Conservation (phyloP, 2,797 vertebrate species). For the Phataginus tricuspis region DNA sequence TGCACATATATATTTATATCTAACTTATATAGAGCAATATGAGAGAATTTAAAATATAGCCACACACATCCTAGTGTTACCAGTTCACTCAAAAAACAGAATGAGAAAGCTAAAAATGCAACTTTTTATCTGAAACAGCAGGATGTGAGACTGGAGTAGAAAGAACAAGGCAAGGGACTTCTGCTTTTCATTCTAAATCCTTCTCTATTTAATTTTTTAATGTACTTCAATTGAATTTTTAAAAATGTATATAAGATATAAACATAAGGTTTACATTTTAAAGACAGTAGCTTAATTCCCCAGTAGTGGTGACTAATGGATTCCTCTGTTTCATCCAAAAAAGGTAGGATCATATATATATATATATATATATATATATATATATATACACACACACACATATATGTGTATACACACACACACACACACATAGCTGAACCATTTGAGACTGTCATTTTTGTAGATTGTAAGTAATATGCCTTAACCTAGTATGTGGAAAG, state of each 20-base stretch:
- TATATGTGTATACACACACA: too few relatives aligned
- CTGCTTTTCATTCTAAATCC: not conserved
- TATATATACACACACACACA: too few relatives aligned
- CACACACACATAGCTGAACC: not conserved
- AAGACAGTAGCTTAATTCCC: not conserved
- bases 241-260: not conserved
- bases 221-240: not conserved
- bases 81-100: not conserved
- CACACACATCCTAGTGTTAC: not conserved
- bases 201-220: slow-evolving; percentile 1
- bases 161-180: not conserved
- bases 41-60: not conserved
- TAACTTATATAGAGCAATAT: not conserved
- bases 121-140: not conserved
- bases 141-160: not conserved
- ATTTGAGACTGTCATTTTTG: not conserved
- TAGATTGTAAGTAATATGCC: not conserved
- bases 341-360: not conserved
- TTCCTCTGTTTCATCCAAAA: not conserved
- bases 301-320: not conserved
- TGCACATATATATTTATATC: not conserved
- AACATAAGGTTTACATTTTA: slow-evolving; percentile 38
- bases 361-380: too few relatives aligned
- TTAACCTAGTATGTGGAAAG: not conserved
- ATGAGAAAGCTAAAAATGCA: not conserved